A percentile compares a stretch with the other conserved stretches of the same genome.
Evolutionary conservation across 2,888 invertebrate genomes (phyloP).

Genomic region (Diplolepis rosae): DNA sequence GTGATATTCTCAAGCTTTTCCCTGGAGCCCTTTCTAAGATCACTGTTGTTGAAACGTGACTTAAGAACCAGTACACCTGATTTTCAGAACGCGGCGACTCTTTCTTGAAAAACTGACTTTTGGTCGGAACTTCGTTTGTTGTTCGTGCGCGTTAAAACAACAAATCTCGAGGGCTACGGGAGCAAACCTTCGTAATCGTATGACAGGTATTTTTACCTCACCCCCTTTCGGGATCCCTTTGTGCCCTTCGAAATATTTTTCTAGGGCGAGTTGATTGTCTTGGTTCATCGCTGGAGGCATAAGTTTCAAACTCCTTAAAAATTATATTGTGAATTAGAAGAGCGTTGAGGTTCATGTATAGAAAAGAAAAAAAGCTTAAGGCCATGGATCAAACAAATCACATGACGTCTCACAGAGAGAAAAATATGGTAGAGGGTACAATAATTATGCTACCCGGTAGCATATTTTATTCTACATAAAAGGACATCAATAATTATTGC

Average conservation of each 20-base stretch:
- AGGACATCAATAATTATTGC: no score
- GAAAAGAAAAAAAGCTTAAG: no score
- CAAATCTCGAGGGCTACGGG: slow-evolving; percentile 53
- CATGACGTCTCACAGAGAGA: no score
- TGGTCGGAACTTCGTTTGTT: slow-evolving; percentile 56
- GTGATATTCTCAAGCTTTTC: slow-evolving; percentile 24
- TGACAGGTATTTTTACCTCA: slow-evolving; percentile 41
- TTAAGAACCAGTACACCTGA: slow-evolving; percentile 57
- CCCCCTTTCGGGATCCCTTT: background rate
- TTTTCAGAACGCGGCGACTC: slow-evolving; percentile 48
- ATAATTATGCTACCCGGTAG: no score
- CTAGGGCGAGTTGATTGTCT: slow-evolving; percentile 9
- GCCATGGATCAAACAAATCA: no score
- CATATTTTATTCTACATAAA: no score
- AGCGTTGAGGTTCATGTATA: no score
- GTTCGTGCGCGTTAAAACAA: slow-evolving; percentile 60
- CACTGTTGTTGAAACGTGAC: slow-evolving; percentile 66
- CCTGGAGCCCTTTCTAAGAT: slow-evolving; percentile 20
- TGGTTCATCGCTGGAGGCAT: background rate
- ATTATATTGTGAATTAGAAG: background rate
- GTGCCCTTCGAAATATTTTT: slow-evolving; percentile 29
- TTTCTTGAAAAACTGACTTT: slow-evolving; percentile 58
- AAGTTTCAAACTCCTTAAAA: background rate
- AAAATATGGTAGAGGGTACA: no score
- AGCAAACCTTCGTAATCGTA: slow-evolving; percentile 41